Evolutionary conservation across 2,797 vertebrate species (phyloP).

Genomic region (Lagocephalus sceleratus): DNA sequence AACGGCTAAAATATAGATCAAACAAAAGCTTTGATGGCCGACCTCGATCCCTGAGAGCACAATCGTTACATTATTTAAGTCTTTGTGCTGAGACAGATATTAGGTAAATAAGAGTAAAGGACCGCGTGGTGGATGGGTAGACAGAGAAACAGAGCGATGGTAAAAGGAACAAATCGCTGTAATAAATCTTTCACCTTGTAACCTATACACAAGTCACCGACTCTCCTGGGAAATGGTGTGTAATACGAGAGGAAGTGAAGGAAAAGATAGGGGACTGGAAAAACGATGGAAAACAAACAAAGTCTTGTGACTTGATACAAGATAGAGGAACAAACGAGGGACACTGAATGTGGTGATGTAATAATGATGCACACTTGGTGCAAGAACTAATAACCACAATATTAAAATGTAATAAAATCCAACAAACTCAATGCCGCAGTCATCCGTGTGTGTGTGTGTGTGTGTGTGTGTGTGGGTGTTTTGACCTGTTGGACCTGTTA

Average conservation of each 20-base stretch:
- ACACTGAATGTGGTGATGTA: background rate
- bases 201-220: slow-evolving; percentile 19
- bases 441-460: slow-evolving; percentile 13
- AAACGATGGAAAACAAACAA: slow-evolving; percentile 3
- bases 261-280: background rate
- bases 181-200: slow-evolving; percentile 48
- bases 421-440: background rate
- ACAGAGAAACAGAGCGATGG: slow-evolving; percentile 2
- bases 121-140: slow-evolving; percentile 20
- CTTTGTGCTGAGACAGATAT: background rate
- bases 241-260: background rate
- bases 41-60: slow-evolving; percentile 1
- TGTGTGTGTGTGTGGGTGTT: slow-evolving; percentile 22
- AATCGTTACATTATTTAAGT: slow-evolving; percentile 29
- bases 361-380: too few species aligned
- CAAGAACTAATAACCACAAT: too few species aligned
- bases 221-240: slow-evolving; percentile 20
- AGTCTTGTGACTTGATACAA: slow-evolving; percentile 6
- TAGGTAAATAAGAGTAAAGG: background rate
- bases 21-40: background rate
- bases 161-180: slow-evolving; percentile 36
- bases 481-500: slow-evolving; percentile 29
- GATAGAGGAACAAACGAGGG: background rate
- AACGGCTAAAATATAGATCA: slow-evolving; percentile 1
- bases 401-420: too few species aligned